Conservation (phyloP, 2,797 vertebrate species). For the Catharus ustulatus region DNA sequence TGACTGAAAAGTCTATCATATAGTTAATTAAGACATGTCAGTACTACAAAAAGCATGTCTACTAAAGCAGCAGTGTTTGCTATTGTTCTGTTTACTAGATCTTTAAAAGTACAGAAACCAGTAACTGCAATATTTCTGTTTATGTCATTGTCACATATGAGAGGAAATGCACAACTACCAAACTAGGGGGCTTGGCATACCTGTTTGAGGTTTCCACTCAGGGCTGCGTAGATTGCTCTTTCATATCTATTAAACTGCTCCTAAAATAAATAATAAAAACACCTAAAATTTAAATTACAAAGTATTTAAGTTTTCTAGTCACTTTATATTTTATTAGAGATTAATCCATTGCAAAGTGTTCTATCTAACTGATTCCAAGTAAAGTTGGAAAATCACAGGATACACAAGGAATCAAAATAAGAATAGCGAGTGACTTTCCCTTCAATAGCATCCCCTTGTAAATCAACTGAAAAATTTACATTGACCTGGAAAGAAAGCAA, state of each 20-base stretch:
- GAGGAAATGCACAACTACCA: not conserved
- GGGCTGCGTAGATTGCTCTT: conserved; percentile 91
- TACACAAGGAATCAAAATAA: not conserved
- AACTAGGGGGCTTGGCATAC: conserved; percentile 69
- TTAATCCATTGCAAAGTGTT: not conserved
- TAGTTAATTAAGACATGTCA: not conserved
- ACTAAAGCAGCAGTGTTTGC: not conserved
- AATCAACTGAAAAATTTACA: not conserved
- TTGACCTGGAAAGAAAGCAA: not conserved
- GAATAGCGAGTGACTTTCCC: not conserved
- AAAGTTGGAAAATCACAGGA: not conserved
- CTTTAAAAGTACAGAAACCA: not conserved
- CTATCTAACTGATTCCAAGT: not conserved
- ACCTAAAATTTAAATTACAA: not conserved
- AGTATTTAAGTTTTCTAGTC: not conserved
- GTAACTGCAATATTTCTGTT: not conserved
- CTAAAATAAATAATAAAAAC: conserved; percentile 75
- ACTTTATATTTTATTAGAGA: not conserved
- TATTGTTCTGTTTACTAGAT: not conserved
- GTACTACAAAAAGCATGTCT: not conserved
- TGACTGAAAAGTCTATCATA: not conserved
- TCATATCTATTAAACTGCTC: conserved; percentile 93
- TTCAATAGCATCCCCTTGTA: not conserved
- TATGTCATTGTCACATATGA: not conserved
- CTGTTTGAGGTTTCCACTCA: conserved; percentile 96